phyloP scores from a whole-genome alignment of 2,888 invertebrate genomes.

The Rapana venosa region DNA sequence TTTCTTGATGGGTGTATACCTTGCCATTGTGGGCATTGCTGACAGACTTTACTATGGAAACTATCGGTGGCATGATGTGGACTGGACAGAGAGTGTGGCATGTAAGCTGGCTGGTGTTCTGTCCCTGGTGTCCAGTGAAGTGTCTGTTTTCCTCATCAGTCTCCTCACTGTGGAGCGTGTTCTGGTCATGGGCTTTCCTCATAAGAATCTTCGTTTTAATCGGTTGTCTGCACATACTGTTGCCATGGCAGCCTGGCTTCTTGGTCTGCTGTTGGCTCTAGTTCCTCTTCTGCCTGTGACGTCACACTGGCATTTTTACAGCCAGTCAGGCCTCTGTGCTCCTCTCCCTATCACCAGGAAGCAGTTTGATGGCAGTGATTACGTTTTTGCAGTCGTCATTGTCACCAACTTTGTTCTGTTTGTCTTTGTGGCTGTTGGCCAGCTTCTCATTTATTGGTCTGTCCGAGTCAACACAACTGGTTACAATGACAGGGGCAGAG shows the following conservation, averaged over 20 bases:
- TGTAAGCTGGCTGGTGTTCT: conserved; percentile 61
- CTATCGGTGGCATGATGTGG: conserved; percentile 57
- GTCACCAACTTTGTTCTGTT: conserved; percentile 71
- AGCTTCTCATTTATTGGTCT: conserved; percentile 71
- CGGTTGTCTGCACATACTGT: conserved; percentile 58
- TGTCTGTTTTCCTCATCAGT: conserved; percentile 81
- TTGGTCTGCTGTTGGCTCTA: conserved; percentile 63
- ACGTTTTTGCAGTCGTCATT: conserved; percentile 73
- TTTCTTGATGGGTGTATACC: conserved; percentile 60
- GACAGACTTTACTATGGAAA: conserved; percentile 57
- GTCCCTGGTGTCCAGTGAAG: conserved; percentile 81
- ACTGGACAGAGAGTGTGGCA: conserved; percentile 56
- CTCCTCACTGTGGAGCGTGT: conserved; percentile 80
- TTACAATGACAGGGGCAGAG: neutral
- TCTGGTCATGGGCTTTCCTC: conserved; percentile 82
- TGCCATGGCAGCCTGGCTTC: conserved; percentile 63
- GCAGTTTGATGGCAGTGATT: conserved; percentile 74
- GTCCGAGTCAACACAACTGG: conserved; percentile 40
- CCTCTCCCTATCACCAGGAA: conserved; percentile 74
- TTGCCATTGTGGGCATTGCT: conserved; percentile 57
- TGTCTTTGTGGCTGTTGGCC: conserved; percentile 70
- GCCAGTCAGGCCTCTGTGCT: conserved; percentile 71
- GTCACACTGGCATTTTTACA: conserved; percentile 64
- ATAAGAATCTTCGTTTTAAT: conserved; percentile 72
- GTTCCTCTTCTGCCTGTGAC: conserved; percentile 67